Percentiles rank a stretch among this genome's conserved stretches.
These are phyloP conservation scores for Steinernema feltiae DNA, from an alignment of 1,140 invertebrate species.

Conservation along the genomic window DNA sequence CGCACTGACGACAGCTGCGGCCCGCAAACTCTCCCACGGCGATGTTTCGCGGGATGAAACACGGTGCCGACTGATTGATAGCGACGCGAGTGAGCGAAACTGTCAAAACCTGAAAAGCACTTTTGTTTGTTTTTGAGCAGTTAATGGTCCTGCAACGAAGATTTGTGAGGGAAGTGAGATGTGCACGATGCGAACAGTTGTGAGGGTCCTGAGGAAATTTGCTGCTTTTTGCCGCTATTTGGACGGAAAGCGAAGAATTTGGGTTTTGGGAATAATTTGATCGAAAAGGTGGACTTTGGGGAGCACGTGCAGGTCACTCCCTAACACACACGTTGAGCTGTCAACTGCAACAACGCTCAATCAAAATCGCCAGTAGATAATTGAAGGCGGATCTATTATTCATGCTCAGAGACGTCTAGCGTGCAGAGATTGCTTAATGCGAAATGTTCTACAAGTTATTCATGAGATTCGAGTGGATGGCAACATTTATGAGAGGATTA, in stretches of 20 bases:
- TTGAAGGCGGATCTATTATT: neutral
- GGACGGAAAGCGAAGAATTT: no score
- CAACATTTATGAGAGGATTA: neutral
- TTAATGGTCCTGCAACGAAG: neutral
- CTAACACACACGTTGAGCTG: neutral
- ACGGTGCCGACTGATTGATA: slow-evolving; percentile 6
- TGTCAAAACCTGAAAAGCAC: neutral
- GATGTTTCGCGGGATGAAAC: neutral
- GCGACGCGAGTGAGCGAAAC: neutral
- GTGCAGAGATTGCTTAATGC: neutral
- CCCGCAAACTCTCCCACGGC: neutral
- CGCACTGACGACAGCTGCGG: neutral
- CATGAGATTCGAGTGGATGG: neutral
- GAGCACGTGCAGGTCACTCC: no score
- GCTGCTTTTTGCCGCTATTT: no score
- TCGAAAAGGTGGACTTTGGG: no score
- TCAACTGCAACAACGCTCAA: neutral
- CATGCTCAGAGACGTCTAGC: neutral
- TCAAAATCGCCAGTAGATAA: neutral
- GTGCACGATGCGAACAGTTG: neutral
- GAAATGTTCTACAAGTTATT: neutral
- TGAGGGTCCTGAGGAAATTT: no score
- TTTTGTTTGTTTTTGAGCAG: neutral
- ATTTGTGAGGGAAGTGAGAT: neutral
- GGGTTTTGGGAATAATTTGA: no score